Base-by-base conservation (phyloP, 1,140 invertebrate genomes). In the Drosophila funebris region DNA sequence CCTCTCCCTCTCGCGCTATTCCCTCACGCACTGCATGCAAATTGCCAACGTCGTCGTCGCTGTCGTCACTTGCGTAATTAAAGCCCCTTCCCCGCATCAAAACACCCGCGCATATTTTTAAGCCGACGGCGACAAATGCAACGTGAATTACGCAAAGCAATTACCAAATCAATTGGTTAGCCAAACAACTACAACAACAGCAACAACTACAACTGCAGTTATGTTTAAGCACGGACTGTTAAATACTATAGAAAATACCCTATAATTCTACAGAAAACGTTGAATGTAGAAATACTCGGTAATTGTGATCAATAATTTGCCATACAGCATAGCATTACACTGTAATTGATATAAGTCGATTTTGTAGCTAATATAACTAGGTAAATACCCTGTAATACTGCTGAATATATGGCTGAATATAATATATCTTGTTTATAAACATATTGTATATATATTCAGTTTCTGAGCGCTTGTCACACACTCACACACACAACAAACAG, bases 131-230 rank as follows among this genome's bases (percentile, higher is more conserved):
- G 61, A 54, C 64, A 73, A 73, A 56, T 73, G 70, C 70, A 68
- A 44, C 24, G 64, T 27, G 66, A 53, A 48, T 69, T 73, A 73
- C 66, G 66, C 71, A 73, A 73, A 69, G 64, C 56, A 73, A 73
- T 73, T 73, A 41, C 56, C 57, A 62, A 73, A 73, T 69, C 64
- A 69, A 71, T 71, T 63, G 60, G 41, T 14, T 13, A 24, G 50
- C 57, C 39, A 53, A 46, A 54, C 20, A 41, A 44, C 5, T n/a
- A 52, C 22, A 31, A 33, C 33, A 16, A 16, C 22, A 48, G n/a
- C n/a, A n/a, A n/a, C n/a, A n/a, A n/a, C n/a, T n/a, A n/a, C n/a
- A 57, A 48, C 41, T 36, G 24, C 53, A 60, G 16, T 39, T 33
- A 31, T 14, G 18, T 1, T 7, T 44, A 11, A 52, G 2, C 0